Percentiles rank a stretch among this genome's conserved stretches.
These are phyloP conservation scores for Amiota communis DNA, from an alignment of 2,888 invertebrate genomes.

Conservation along the genomic window DNA sequence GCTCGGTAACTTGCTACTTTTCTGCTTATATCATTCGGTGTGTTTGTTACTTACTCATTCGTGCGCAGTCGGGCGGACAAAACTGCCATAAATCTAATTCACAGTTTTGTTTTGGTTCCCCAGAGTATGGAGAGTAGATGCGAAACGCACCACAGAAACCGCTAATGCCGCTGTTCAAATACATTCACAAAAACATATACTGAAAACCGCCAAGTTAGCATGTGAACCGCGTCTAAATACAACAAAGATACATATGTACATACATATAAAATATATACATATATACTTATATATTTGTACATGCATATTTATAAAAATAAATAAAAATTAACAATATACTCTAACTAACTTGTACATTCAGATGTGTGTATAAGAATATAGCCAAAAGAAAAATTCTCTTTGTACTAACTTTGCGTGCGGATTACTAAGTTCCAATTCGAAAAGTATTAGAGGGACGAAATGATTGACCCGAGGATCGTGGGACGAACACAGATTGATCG, in stretches of 20 bases:
- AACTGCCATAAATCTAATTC: slow-evolving; percentile 47
- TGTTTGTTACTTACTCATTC: neutral
- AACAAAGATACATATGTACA: slow-evolving; percentile 22
- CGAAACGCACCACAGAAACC: neutral
- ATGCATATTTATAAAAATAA: neutral
- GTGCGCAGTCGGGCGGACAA: slow-evolving; percentile 19
- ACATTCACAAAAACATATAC: slow-evolving; percentile 18
- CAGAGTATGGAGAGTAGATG: slow-evolving; percentile 12
- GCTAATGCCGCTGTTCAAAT: neutral
- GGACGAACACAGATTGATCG: slow-evolving; percentile 10
- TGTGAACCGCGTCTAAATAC: slow-evolving; percentile 17
- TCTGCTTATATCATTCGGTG: too few species aligned
- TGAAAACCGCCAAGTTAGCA: slow-evolving; percentile 31
- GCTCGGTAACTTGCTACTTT: too few species aligned
- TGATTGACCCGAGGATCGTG: too few species aligned
- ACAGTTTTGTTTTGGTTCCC: slow-evolving; percentile 48
- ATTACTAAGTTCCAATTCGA: too few species aligned
- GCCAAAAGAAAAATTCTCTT: neutral
- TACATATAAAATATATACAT: slow-evolving; percentile 4
- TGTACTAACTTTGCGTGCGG: too few species aligned
- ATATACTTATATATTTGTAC: slow-evolving; percentile 2
- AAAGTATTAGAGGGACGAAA: too few species aligned
- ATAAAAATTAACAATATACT: neutral
- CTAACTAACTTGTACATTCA: neutral
- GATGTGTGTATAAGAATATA: neutral